phyloP scores from a whole-genome alignment of 2,113 vertebrate genomes.

The Cyanoramphus novaezelandiae region DNA sequence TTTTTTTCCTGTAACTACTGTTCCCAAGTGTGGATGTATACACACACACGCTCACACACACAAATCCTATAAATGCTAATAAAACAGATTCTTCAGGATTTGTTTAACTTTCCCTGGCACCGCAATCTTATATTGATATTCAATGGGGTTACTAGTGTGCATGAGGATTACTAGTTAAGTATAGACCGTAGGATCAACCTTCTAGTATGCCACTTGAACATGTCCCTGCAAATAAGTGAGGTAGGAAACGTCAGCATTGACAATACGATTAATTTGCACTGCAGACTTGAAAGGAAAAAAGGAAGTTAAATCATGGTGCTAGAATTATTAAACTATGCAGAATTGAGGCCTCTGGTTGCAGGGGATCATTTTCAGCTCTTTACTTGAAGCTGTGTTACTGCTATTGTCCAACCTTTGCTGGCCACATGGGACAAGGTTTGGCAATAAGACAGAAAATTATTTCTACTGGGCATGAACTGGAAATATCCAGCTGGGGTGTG shows the following conservation, averaged over 20 bases:
- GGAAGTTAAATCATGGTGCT: slow-evolving; percentile 12
- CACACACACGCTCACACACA: slow-evolving; percentile 24
- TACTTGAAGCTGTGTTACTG: slow-evolving; percentile 42
- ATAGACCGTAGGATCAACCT: not conserved
- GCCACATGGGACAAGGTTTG: slow-evolving; percentile 41
- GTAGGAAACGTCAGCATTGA: not conserved
- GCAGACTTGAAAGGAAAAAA: slow-evolving; percentile 23
- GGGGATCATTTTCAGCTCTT: slow-evolving; percentile 53
- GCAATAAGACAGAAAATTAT: slow-evolving; percentile 33
- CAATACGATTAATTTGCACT: not conserved
- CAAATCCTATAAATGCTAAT: slow-evolving; percentile 56
- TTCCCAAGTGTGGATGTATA: slow-evolving; percentile 33
- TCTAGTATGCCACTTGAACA: slow-evolving; percentile 10
- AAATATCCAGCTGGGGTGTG: slow-evolving; percentile 13
- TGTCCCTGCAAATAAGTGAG: not conserved
- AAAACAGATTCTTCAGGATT: slow-evolving; percentile 59
- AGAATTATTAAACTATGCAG: slow-evolving; percentile 33
- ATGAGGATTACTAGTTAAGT: not conserved
- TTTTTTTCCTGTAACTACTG: slow-evolving; percentile 31
- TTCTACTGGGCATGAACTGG: slow-evolving; percentile 49
- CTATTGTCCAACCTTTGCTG: slow-evolving; percentile 45
- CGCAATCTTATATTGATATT: not conserved
- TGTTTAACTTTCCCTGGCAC: slow-evolving; percentile 46
- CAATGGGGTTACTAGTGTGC: not conserved
- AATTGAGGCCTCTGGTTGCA: slow-evolving; percentile 31